phyloP scores from a whole-genome alignment of 2,113 vertebrate genomes.

The Pelodiscus sinensis region DNA sequence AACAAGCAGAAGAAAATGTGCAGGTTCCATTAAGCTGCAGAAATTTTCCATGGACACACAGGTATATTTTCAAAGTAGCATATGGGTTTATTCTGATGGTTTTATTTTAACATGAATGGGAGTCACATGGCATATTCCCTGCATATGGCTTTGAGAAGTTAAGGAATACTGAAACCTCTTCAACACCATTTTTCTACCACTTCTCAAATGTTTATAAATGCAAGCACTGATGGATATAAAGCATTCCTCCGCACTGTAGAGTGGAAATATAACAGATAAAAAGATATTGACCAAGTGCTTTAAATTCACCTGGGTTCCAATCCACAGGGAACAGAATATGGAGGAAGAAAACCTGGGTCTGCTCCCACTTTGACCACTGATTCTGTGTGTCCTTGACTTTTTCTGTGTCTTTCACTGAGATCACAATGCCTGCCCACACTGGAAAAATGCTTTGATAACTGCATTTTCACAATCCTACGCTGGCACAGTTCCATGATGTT shows the following conservation, averaged over 20 bases:
- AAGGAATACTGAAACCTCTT: constrained; percentile 57
- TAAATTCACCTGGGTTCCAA: not conserved
- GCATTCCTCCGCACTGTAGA: not conserved
- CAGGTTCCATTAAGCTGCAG: constrained; percentile 44
- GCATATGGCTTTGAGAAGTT: constrained; percentile 65
- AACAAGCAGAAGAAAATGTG: constrained; percentile 27
- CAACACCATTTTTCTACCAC: not conserved
- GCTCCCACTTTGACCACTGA: not conserved
- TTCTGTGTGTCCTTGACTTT: constrained; percentile 12
- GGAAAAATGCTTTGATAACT: not conserved
- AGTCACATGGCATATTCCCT: constrained; percentile 67
- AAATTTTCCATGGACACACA: constrained; percentile 61
- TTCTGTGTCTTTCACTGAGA: constrained; percentile 12
- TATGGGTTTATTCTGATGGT: constrained; percentile 74
- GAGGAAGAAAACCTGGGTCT: not conserved
- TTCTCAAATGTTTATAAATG: constrained; percentile 40
- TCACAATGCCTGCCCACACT: not conserved
- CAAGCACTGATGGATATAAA: constrained; percentile 44
- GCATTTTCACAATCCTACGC: not conserved
- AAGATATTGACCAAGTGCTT: not conserved
- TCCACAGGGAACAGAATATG: not conserved
- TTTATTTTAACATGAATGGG: constrained; percentile 76
- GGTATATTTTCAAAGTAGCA: constrained; percentile 70
- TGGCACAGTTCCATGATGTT: not conserved
- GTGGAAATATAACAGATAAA: constrained; percentile 22